Evolutionary conservation across 2,888 invertebrate species (phyloP).

Genomic region (Tachina fera): DNA sequence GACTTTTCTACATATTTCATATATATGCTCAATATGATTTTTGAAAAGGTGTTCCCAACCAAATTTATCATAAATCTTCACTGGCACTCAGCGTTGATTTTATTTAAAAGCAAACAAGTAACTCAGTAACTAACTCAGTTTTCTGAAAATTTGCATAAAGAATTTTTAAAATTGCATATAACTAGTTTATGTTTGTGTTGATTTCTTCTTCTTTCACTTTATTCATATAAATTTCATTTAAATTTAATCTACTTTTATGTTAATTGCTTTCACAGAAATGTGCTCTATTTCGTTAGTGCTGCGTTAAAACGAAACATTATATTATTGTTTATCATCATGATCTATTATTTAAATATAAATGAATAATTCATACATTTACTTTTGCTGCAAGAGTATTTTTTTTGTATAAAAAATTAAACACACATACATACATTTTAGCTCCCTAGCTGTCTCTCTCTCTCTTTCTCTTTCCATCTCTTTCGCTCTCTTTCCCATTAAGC

Average conservation of each 20-base stretch:
- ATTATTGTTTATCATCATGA: constrained; percentile 47
- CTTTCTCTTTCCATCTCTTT: neutral
- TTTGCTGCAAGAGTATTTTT: constrained; percentile 21
- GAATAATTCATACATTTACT: constrained; percentile 62
- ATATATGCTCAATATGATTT: too few relatives aligned
- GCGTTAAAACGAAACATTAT: neutral
- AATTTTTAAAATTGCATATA: neutral
- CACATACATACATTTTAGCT: neutral
- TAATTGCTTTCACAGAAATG: constrained; percentile 11
- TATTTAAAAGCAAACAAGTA: too few relatives aligned
- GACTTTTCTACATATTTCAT: too few relatives aligned
- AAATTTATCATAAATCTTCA: too few relatives aligned
- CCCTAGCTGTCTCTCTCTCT: neutral
- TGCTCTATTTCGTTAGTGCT: neutral
- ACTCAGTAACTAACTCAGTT: too few relatives aligned
- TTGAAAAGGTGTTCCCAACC: too few relatives aligned
- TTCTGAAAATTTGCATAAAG: too few relatives aligned
- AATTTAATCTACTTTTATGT: constrained; percentile 31
- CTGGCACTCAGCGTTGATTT: too few relatives aligned
- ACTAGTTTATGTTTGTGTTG: neutral
- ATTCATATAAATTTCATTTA: neutral
- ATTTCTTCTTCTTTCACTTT: neutral
- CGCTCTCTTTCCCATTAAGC: too few relatives aligned
- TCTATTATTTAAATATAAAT: constrained; percentile 60
- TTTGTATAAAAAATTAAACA: constrained; percentile 9